Evolutionary conservation across 1,140 invertebrate genomes (phyloP).

Genomic region (Tigriopus japonicus): DNA sequence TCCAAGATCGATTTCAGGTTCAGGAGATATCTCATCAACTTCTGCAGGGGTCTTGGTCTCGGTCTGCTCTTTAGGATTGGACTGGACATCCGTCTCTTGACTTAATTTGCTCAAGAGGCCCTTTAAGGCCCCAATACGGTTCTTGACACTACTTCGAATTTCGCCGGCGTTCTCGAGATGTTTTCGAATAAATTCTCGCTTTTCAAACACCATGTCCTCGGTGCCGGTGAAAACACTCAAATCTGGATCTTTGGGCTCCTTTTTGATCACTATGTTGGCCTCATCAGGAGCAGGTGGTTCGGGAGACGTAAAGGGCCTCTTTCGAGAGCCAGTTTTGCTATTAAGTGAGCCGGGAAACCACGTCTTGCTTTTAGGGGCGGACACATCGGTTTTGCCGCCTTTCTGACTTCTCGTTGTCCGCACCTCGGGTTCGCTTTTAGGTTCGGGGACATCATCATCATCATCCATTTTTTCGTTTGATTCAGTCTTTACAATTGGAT

Average conservation of each 20-base stretch:
- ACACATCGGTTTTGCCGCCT: background rate
- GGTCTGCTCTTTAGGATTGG: background rate
- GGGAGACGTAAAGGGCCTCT: background rate
- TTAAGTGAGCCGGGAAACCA: background rate
- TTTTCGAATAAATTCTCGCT: background rate
- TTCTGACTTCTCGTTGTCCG: background rate
- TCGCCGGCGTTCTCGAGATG: background rate
- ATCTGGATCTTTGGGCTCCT: background rate
- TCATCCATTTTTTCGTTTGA: background rate
- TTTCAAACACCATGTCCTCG: background rate
- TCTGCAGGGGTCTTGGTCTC: too few species aligned
- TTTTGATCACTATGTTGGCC: background rate
- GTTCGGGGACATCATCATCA: background rate
- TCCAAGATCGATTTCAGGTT: too few species aligned
- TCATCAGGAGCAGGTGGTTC: background rate
- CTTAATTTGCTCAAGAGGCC: background rate
- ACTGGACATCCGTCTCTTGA: background rate
- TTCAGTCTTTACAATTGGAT: too few species aligned
- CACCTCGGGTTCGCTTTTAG: background rate
- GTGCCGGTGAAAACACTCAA: background rate
- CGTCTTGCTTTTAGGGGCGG: background rate
- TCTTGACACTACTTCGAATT: background rate
- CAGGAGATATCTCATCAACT: too few species aligned
- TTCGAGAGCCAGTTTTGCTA: background rate
- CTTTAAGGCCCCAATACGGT: background rate